Percentiles rank a stretch among this genome's conserved stretches.
Evolutionary conservation across 2,888 invertebrate species (phyloP).

Genomic region (Cantharis flavilabris): DNA sequence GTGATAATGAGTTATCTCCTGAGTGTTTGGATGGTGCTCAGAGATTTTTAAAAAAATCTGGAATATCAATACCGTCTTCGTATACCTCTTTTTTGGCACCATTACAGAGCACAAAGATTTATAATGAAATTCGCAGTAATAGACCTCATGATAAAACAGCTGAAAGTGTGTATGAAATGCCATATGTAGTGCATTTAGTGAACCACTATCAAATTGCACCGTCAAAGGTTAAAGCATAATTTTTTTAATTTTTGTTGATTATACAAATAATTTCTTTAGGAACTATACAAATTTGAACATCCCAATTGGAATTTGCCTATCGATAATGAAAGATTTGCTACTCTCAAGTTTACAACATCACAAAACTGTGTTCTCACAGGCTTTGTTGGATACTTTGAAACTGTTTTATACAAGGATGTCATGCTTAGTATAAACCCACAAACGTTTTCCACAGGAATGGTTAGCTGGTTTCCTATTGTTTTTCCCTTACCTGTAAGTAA

Average conservation of each 20-base stretch:
- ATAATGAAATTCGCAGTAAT: constrained; percentile 70
- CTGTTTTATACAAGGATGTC: constrained; percentile 82
- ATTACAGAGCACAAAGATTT: constrained; percentile 87
- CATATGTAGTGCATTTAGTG: constrained; percentile 91
- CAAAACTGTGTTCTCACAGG: constrained; percentile 88
- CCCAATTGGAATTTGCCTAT: constrained; percentile 73
- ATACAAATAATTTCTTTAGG: constrained; percentile 52
- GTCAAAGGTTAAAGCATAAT: constrained; percentile 58
- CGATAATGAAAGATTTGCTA: constrained; percentile 76
- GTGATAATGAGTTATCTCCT: constrained; percentile 98
- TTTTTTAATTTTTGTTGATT: not conserved
- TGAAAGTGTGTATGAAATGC: constrained; percentile 71
- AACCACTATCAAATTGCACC: constrained; percentile 80
- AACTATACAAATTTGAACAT: constrained; percentile 87
- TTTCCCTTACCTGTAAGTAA: constrained; percentile 80
- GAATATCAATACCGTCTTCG: constrained; percentile 87
- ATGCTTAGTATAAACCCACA: constrained; percentile 87
- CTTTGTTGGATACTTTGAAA: constrained; percentile 95
- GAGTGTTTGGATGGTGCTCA: constrained; percentile 97
- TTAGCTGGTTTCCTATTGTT: constrained; percentile 97
- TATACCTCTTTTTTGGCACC: constrained; percentile 93
- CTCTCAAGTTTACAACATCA: constrained; percentile 69
- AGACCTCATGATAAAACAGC: constrained; percentile 59
- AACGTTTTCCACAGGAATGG: constrained; percentile 89
- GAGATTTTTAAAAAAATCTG: constrained; percentile 80